A percentile compares a stretch with the other conserved stretches of the same genome.
These are phyloP conservation scores for Cepphus grylle DNA, from an alignment of 2,113 vertebrate genomes.

Conservation along the genomic window DNA sequence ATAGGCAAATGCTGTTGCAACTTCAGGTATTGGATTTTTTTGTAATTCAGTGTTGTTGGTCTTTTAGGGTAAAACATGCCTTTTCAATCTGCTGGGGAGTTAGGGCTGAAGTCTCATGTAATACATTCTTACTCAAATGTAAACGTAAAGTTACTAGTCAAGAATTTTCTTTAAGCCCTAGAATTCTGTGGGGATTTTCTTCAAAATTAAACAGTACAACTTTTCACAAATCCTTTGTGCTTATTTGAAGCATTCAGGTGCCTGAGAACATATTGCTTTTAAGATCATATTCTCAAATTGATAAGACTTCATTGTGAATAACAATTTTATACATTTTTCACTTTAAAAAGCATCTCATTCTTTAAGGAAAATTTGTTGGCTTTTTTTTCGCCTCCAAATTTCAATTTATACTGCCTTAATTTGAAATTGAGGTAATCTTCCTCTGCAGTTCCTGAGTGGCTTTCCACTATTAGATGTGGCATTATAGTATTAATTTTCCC, in stretches of 20 bases:
- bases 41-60: neutral
- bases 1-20: neutral
- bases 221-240: constrained; percentile 12
- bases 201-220: constrained; percentile 8
- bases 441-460: neutral
- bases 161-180: neutral
- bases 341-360: neutral
- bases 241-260: neutral
- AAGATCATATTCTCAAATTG: neutral
- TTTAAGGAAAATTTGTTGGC: neutral
- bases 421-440: constrained; percentile 22
- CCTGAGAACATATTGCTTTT: neutral
- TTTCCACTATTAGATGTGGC: neutral
- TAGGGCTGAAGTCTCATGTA: neutral
- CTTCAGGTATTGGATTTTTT: neutral
- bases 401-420: neutral
- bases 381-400: neutral
- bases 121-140: neutral
- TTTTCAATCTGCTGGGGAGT: neutral
- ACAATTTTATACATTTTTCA: neutral
- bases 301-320: neutral
- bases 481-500: too few species aligned
- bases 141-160: neutral
- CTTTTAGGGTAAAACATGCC: neutral
- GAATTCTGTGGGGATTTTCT: neutral